Conservation (phyloP, 2,797 vertebrate genomes). For the Borostomias antarcticus region DNA sequence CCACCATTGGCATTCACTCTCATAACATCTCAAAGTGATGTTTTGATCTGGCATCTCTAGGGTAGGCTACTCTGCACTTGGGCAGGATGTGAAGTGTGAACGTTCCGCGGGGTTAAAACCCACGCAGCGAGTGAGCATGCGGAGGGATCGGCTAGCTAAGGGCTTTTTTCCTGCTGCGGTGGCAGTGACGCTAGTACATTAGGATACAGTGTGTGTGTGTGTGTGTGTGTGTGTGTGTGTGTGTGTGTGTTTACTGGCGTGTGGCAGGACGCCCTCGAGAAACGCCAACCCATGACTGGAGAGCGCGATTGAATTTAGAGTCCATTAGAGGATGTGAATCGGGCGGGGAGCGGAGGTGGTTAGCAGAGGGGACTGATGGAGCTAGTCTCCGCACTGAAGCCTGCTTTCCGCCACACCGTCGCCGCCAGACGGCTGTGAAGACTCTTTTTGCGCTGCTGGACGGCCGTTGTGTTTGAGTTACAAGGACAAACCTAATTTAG, state of each 20-base stretch:
- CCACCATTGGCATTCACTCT: constrained; percentile 18
- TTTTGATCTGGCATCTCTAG: not conserved
- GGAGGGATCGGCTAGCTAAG: constrained; percentile 11
- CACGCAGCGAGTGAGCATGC: not conserved
- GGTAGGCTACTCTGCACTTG: not conserved
- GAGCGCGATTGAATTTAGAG: constrained; percentile 62
- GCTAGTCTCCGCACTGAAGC: constrained; percentile 39
- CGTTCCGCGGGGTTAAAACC: not conserved
- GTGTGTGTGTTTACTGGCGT: constrained; percentile 16
- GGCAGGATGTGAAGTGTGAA: not conserved
- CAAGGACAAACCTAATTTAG: constrained; percentile 21
- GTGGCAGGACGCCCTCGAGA: constrained; percentile 33
- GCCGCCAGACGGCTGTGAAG: no score
- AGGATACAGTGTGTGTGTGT: constrained; percentile 9
- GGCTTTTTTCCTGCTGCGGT: constrained; percentile 8
- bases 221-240: constrained; percentile 15
- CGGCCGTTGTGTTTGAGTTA: constrained; percentile 3
- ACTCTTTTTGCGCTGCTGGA: no score
- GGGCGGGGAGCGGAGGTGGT: constrained; percentile 38
- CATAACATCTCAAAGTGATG: not conserved
- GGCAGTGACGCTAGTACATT: constrained; percentile 5
- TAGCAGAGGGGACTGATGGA: constrained; percentile 52
- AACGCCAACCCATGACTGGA: constrained; percentile 26
- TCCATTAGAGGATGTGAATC: constrained; percentile 60
- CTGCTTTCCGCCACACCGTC: no score